Base-by-base conservation (phyloP, 2,888 invertebrate species). In the Pasiphila rectangulata region DNA sequence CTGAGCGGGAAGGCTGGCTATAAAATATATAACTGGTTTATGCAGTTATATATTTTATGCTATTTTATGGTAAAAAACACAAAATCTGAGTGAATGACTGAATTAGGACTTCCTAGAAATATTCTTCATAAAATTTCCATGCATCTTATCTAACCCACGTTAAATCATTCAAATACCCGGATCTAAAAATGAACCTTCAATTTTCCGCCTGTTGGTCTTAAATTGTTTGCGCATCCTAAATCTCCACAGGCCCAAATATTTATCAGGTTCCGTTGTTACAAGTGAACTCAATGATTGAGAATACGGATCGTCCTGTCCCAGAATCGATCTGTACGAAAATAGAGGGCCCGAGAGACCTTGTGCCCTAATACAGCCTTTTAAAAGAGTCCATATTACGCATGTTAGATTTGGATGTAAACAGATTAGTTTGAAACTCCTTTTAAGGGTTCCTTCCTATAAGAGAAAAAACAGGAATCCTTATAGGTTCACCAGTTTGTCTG, bases 321-420 rank as follows among this genome's bases (percentile, higher is more conserved):
- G 16, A 46, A 57, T 53, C 55, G 55, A 57, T 57, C 38, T 23
- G 30, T 20, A 34, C 43, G 19, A 46, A 55, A 55, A 55, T 57
- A 57, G 51, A 45, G 49, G n/a, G 6, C 32, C 41, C 9, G 3
- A 7, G 40, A 32, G 37, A 52, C 57, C 56, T 57, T 38, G 54
- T 50, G 20, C 13, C 44, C 37, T 13, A 30, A 41, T 30, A 13
- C 29, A 29, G 19, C 30, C 30, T 36, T 36, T 37, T 32, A 47
- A 42, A 41, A 25, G 13, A 34, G 25, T 27, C 34, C 38, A n/a
- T 19, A 24, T 29, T 42, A 21, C 42, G 42, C 35, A 30, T 41
- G 19, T 46, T 37, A 19, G 36, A 21, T 24, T 27, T 3, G 5
- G 32, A 37, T 27, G 32, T 47, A 42, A 42, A 47, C 37, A 38